Evolutionary conservation across 2,888 invertebrate species (phyloP).

Genomic region (Hypolimnas misippus): DNA sequence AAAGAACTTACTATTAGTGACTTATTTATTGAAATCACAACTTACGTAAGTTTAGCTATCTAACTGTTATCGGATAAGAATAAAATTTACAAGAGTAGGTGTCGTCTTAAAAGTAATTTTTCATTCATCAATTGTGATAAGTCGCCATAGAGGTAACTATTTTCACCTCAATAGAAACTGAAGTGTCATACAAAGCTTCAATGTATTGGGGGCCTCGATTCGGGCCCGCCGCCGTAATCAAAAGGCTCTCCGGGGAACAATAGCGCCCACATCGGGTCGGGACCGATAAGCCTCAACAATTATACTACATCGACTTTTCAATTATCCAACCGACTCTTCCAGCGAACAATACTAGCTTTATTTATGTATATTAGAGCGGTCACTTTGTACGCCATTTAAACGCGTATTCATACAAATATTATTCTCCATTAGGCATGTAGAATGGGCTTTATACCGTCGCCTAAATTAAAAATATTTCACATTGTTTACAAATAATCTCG

Average conservation of each 20-base stretch:
- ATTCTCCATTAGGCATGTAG: constrained; percentile 47
- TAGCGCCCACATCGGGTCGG: constrained; percentile 80
- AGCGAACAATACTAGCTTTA: constrained; percentile 79
- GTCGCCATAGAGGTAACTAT: constrained; percentile 52
- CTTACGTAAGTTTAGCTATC: too few species aligned
- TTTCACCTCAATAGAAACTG: constrained; percentile 74
- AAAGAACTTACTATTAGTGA: too few species aligned
- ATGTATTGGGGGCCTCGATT: constrained; percentile 74
- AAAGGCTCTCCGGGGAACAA: constrained; percentile 82
- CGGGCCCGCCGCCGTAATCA: constrained; percentile 76
- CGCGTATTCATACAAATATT: constrained; percentile 55
- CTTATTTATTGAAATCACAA: too few species aligned
- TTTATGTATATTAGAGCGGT: constrained; percentile 82
- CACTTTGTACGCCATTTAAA: constrained; percentile 75
- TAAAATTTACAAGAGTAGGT: too few species aligned
- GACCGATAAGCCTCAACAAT: constrained; percentile 82
- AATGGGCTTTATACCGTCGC: constrained; percentile 15
- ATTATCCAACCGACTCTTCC: constrained; percentile 78
- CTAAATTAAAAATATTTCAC: constrained; percentile 32
- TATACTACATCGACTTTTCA: constrained; percentile 84
- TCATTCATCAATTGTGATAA: constrained; percentile 34
- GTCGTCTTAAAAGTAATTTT: constrained; percentile 23
- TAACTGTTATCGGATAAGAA: too few species aligned
- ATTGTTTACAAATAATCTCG: constrained; percentile 29
- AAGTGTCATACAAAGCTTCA: constrained; percentile 80